Evolutionary conservation across 2,797 vertebrate species (phyloP).

Genomic region (Cirrhinus molitorella): DNA sequence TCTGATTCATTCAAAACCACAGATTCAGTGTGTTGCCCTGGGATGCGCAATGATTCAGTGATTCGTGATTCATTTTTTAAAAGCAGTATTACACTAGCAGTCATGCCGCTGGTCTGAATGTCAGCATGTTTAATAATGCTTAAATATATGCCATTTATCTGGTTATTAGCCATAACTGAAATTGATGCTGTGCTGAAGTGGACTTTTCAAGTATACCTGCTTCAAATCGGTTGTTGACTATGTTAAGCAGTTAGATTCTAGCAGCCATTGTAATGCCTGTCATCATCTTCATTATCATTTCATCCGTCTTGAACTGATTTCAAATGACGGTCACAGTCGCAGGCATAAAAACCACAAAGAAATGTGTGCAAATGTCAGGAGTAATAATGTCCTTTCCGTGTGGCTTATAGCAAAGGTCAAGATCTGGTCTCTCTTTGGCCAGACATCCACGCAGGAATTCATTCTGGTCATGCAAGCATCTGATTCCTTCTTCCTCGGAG

Average conservation of each 20-base stretch:
- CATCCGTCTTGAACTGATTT: slow-evolving; percentile 1
- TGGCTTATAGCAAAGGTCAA: slow-evolving; percentile 57
- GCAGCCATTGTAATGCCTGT: background rate
- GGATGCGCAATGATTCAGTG: background rate
- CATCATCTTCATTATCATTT: slow-evolving; percentile 11
- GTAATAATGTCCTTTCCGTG: slow-evolving; percentile 56
- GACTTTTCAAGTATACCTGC: background rate
- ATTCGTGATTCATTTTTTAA: background rate
- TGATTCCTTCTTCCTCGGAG: slow-evolving; percentile 4
- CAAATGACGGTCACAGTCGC: slow-evolving; percentile 33
- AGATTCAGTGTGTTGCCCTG: background rate
- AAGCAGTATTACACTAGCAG: background rate
- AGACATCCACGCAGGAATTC: slow-evolving; percentile 38
- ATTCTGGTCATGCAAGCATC: slow-evolving; percentile 37
- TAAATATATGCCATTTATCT: background rate
- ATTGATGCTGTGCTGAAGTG: background rate
- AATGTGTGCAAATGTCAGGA: slow-evolving; percentile 57
- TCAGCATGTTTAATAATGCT: background rate
- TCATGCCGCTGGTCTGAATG: background rate
- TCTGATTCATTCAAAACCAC: background rate
- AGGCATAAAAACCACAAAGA: slow-evolving; percentile 29
- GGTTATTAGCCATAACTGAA: background rate
- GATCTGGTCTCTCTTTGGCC: slow-evolving; percentile 34
- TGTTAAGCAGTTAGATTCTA: background rate
- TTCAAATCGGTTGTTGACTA: background rate